Base-by-base conservation (phyloP, 1,140 invertebrate genomes). In the Drosophila gunungcola region DNA sequence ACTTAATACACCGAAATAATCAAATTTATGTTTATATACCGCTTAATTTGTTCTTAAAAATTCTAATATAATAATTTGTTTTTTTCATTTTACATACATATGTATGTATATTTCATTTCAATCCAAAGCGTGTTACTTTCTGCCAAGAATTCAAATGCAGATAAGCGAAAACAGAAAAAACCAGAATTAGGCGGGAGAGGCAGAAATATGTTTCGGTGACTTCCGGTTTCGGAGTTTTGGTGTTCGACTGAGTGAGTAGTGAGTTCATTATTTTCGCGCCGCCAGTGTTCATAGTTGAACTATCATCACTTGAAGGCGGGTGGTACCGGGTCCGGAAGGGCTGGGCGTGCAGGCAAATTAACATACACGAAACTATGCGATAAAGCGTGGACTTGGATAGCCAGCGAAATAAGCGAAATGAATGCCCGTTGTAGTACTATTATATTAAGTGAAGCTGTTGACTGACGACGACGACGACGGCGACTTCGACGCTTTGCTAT, bases 341-440 rank as follows among this genome's bases (percentile, higher is more conserved):
- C 16, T 7, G 39, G 42, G 11, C 42, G 42, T 51, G 64, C 45
- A 27, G 54, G 62, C 72, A 60, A 86, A 86, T 86, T 86, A 83
- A 76, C 82, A 86, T 85, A 85, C 55, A 61, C 29, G 49, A 46
- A 88, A 76, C 79, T 88, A 82, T 88, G 75, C 79, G 83, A 86
- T 88, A 83, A 83, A 88, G 82, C 79, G 79, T 86, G 83, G 82
- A 89, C 82, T 81, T 78, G 74, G 82, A 81, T 86, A 81, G 73
- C 79, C 70, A 54, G 79, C 36, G 63, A 56, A 74, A 74, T 73
- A 75, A 52, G 69, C 74, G 42, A 32, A 73, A 69, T 58, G 73
- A 81, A 57, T 78, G 65, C 62, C 64, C 38, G 81, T 68, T 34
- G 81, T 80, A 85, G 58, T 78, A 75, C 78, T 89, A 70, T 70